Percentiles rank a stretch among this genome's conserved stretches.
Conservation (phyloP, 2,888 invertebrate genomes). For the Trichopoda pennipes region DNA sequence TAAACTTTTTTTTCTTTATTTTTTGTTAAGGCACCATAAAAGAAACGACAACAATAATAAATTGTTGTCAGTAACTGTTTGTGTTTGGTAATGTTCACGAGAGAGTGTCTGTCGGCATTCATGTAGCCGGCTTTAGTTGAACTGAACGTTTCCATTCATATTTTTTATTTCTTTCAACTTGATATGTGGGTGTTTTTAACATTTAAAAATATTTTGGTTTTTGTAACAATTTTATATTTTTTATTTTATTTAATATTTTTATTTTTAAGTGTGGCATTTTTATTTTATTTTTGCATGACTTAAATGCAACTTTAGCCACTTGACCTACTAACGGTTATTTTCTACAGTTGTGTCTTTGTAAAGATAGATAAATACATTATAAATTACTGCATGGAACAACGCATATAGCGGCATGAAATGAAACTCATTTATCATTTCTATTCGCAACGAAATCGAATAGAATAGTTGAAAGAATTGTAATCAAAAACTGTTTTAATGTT, state of each 20-base stretch:
- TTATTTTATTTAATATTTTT: slow-evolving; percentile 13
- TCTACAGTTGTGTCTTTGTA: slow-evolving; percentile 42
- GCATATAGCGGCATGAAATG: not conserved
- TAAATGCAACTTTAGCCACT: slow-evolving; percentile 50
- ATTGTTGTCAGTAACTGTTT: not conserved
- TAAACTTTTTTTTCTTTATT: too few species aligned
- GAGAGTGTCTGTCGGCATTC: not conserved
- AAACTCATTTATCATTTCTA: not conserved
- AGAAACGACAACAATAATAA: too few species aligned
- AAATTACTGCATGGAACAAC: slow-evolving; percentile 4
- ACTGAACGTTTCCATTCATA: not conserved
- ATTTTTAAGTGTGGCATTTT: not conserved
- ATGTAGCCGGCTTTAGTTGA: slow-evolving; percentile 33
- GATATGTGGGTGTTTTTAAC: slow-evolving; percentile 42
- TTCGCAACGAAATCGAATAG: too few species aligned
- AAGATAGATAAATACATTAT: not conserved
- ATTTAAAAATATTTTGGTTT: slow-evolving; percentile 31
- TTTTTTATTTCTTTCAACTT: not conserved
- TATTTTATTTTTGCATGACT: slow-evolving; percentile 30
- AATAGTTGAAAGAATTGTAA: too few species aligned
- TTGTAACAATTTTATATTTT: too few species aligned
- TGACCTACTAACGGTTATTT: slow-evolving; percentile 65
- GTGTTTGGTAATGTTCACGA: not conserved
- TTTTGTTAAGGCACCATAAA: too few species aligned
- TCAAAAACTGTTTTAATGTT: too few species aligned